Percentiles rank a stretch among this genome's conserved stretches.
phyloP scores from a whole-genome alignment of 2,113 vertebrate genomes.

The Apistogramma diplotaenia region DNA sequence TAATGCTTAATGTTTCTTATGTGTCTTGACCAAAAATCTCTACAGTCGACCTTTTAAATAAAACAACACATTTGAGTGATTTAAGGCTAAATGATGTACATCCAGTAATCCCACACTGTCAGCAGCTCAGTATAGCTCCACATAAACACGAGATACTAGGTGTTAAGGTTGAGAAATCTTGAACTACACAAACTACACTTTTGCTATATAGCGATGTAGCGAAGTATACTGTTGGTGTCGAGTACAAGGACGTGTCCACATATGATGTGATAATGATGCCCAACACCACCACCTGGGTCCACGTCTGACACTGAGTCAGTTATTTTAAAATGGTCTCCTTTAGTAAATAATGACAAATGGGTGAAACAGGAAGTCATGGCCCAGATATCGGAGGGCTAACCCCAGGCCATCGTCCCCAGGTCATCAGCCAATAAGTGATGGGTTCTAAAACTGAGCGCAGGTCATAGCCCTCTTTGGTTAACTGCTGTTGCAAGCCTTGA shows the following conservation, averaged over 20 bases:
- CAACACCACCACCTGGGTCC: not conserved
- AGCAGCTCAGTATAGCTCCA: not conserved
- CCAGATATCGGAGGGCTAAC: not conserved
- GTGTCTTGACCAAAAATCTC: not conserved
- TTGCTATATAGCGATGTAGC: not conserved
- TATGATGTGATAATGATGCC: not conserved
- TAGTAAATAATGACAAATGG: not conserved
- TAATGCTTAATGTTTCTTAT: not conserved
- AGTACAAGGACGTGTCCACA: not conserved
- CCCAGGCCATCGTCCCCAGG: not conserved
- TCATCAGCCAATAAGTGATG: not conserved
- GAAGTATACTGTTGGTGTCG: not conserved
- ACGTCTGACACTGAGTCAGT: not conserved
- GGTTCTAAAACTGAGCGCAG: not conserved
- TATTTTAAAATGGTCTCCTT: not conserved
- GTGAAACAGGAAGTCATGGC: not conserved
- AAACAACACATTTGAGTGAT: not conserved
- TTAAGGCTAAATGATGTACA: not conserved
- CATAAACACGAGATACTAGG: no score
- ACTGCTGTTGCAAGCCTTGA: not conserved
- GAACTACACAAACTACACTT: no score
- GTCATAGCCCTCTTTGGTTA: accelerated
- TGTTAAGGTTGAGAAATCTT: no score
- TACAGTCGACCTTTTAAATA: not conserved
- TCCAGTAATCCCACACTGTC: not conserved